Evolutionary conservation across 1,140 invertebrate species (phyloP).

Genomic region (Philopotamus ludificatus): DNA sequence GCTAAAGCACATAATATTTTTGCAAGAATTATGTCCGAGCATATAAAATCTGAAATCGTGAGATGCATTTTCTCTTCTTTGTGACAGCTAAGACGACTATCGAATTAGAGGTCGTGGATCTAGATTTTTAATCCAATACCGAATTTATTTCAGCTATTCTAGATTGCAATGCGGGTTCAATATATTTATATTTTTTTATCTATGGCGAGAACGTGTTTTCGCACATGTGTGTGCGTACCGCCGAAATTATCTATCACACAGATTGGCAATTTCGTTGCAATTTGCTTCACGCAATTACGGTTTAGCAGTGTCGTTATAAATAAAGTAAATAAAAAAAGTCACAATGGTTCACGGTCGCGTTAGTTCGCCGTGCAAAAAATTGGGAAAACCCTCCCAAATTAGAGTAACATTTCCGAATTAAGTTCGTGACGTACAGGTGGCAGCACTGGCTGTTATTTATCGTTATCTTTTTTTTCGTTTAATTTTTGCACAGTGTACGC

Average conservation of each 20-base stretch:
- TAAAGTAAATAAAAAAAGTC: not conserved
- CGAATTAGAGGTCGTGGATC: too few species aligned
- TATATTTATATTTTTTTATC: too few species aligned
- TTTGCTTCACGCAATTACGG: not conserved
- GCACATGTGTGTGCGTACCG: not conserved
- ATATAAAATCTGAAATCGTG: too few species aligned
- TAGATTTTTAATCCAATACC: too few species aligned
- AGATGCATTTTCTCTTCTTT: too few species aligned
- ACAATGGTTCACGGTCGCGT: constrained; percentile 19
- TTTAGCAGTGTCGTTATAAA: constrained; percentile 5
- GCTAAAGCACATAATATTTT: too few species aligned
- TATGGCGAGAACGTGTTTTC: not conserved
- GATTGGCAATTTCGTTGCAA: not conserved
- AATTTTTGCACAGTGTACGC: not conserved
- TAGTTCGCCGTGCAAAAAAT: not conserved
- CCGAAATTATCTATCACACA: too few species aligned
- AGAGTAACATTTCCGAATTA: constrained; percentile 9
- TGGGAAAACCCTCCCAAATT: constrained; percentile 20
- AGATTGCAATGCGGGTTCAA: too few species aligned
- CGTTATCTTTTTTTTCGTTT: not conserved
- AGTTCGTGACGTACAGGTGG: constrained; percentile 18
- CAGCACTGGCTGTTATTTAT: not conserved
- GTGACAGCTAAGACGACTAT: too few species aligned
- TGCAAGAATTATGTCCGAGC: too few species aligned
- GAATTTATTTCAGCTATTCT: too few species aligned